Evolutionary conservation across 2,888 invertebrate genomes (phyloP), one percentile per base, ranked within the genome.

Genomic region (Nomada fucata): DNA sequence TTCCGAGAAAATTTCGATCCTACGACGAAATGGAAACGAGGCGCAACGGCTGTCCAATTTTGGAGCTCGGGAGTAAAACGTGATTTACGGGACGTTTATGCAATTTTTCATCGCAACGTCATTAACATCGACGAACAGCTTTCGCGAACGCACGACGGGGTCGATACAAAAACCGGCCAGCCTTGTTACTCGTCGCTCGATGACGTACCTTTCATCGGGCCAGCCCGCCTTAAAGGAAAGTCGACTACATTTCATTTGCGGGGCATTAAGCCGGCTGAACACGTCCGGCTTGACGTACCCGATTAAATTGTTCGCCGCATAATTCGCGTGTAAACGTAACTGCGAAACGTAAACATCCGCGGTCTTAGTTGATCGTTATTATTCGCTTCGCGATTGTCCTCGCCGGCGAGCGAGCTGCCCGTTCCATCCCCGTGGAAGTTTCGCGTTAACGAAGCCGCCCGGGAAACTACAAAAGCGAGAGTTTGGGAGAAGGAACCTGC

Each of bases 71-170:
- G 70, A 20, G 23, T 55, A n/a, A 69, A 69, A 44, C 70, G 77
- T 86, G 86, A 88, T 86, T 87, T 82, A 86, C 77, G 83, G 76
- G 84, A 80, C 74, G 80, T 77, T 84, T 60, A 23, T 26, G 60
- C 74, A 29, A 59, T 50, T 81, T 80, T 71, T 72, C 67, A 52
- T 73, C 73, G 74, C 68, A n/a, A 63, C 61, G 68, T 36, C 59
- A 69, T 75, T 55, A 79, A 47, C 53, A 50, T 61, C 60, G 71
- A 18, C 20, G 52, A 60, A 61, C 29, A 68, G 64, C 50, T 52
- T 63, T 81, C 69, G 65, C 26, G 23, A 15, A 36, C 47, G 23
- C 60, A 18, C 71, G 53, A 63, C 47, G 61, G 67, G 70, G 68
- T 20, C 57, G n/a, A 26, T 23, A 47, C 29, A 85, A 76, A 78